These are phyloP conservation scores for Aphyosemion australe DNA, from an alignment of 2,113 vertebrate genomes.

Conservation along the genomic window DNA sequence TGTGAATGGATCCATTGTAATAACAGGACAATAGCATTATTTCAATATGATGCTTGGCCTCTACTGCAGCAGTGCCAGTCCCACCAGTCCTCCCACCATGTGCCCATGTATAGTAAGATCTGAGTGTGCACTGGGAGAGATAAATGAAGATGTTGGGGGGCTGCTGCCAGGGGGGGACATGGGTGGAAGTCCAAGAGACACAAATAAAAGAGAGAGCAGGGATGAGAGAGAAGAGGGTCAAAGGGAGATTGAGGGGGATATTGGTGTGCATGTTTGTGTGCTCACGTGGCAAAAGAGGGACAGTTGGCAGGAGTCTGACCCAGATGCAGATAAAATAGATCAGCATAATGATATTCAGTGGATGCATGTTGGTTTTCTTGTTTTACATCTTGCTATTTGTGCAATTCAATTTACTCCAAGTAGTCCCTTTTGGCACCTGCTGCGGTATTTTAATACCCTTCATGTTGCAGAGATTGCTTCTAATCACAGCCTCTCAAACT, in stretches of 20 bases:
- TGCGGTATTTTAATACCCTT: too few species aligned
- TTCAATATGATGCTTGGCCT: slow-evolving; percentile 61
- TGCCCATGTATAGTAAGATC: background rate
- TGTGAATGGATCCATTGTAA: slow-evolving; percentile 74
- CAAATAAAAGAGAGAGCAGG: background rate
- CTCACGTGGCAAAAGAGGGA: slow-evolving; percentile 49
- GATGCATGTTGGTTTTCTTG: background rate
- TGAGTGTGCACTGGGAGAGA: background rate
- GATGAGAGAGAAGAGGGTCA: slow-evolving; percentile 48
- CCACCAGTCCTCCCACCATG: background rate
- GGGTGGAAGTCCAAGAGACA: background rate
- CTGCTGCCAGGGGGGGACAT: background rate
- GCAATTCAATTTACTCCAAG: too few species aligned
- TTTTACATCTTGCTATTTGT: too few species aligned
- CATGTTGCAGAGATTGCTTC: too few species aligned
- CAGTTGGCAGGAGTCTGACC: slow-evolving; percentile 73
- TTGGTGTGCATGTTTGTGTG: slow-evolving; percentile 32
- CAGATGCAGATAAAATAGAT: slow-evolving; percentile 61
- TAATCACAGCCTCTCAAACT: too few species aligned
- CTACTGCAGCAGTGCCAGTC: slow-evolving; percentile 27
- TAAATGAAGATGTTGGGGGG: background rate
- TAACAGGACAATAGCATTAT: slow-evolving; percentile 73
- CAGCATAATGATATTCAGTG: slow-evolving; percentile 8
- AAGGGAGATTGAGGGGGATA: slow-evolving; percentile 65
- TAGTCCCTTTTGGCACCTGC: too few species aligned